phyloP scores from a whole-genome alignment of 2,888 invertebrate species.

The Brachylomia viminalis region DNA sequence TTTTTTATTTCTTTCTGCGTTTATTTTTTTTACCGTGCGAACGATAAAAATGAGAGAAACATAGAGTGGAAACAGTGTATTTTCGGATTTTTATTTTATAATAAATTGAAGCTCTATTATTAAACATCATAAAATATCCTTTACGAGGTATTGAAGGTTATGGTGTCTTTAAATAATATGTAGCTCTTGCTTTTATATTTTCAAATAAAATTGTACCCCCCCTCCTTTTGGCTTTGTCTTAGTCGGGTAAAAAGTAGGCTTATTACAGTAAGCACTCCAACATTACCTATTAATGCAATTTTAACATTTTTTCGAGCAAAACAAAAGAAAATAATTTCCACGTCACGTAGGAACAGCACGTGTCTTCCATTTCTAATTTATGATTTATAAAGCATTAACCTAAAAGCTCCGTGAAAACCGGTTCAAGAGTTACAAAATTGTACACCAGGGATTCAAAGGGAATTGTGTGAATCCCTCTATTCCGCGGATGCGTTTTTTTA shows the following conservation, averaged over 20 bases:
- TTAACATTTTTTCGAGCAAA: constrained; percentile 67
- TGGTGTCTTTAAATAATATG: constrained; percentile 2
- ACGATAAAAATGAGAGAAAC: constrained; percentile 18
- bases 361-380: constrained; percentile 82
- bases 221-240: too few relatives aligned
- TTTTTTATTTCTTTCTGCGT: constrained; percentile 39
- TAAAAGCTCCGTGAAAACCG: constrained; percentile 79
- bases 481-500: constrained; percentile 62
- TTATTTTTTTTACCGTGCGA: constrained; percentile 38
- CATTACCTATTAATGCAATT: constrained; percentile 71
- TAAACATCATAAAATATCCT: background rate
- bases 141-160: background rate
- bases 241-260: constrained; percentile 21
- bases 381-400: constrained; percentile 84
- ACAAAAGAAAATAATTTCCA: constrained; percentile 69
- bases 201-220: background rate
- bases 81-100: background rate
- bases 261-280: constrained; percentile 58
- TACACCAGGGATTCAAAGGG: constrained; percentile 72
- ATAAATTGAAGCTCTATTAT: background rate
- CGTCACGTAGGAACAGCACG: constrained; percentile 76
- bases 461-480: constrained; percentile 70
- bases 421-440: constrained; percentile 75
- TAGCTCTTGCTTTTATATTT: constrained; percentile 21
- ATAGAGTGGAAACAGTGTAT: background rate